Conservation (phyloP, 2,797 vertebrate genomes). For the Hypotaenidia philippensis region DNA sequence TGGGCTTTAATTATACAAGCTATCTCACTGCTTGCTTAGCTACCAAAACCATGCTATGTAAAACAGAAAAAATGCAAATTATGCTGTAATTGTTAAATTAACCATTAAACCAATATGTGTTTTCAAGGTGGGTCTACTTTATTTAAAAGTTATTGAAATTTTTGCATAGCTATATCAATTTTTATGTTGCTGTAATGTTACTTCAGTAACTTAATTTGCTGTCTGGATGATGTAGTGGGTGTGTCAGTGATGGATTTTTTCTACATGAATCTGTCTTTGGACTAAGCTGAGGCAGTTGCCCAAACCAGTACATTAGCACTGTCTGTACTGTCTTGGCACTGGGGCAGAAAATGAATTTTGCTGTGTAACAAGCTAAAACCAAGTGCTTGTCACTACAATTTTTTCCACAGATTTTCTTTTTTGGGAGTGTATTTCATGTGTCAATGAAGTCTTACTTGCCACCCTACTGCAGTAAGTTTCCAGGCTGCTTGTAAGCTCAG, state of each 20-base stretch:
- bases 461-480: neutral
- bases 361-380: neutral
- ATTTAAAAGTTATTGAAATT: neutral
- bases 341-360: slow-evolving; percentile 45
- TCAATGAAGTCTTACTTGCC: neutral
- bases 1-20: neutral
- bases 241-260: slow-evolving; percentile 27
- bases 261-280: neutral
- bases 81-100: neutral
- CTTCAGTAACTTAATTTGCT: neutral
- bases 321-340: slow-evolving; percentile 5
- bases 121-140: neutral
- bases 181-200: neutral
- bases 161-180: neutral
- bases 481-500: neutral
- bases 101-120: neutral
- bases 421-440: neutral
- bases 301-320: neutral
- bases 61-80: neutral
- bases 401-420: slow-evolving; percentile 15
- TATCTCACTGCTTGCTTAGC: neutral
- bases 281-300: slow-evolving; percentile 3
- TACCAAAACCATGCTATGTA: neutral
- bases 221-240: neutral
- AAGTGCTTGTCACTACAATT: neutral